These are phyloP conservation scores for Crotalus helleri DNA, from an alignment of 2,113 vertebrate species.

Conservation along the genomic window DNA sequence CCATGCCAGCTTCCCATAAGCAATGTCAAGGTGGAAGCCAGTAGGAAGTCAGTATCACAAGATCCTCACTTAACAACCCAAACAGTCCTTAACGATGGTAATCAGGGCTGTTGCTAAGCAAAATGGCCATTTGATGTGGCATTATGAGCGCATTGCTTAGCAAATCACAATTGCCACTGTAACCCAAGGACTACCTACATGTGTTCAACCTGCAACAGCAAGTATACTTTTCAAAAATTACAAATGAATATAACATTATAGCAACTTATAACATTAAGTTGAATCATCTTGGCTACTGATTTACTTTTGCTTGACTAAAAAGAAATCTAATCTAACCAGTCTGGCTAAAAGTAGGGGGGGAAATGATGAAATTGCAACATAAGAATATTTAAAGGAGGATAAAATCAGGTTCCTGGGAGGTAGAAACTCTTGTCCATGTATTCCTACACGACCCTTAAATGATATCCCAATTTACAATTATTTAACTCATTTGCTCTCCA, in stretches of 20 bases:
- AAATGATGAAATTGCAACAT: neutral
- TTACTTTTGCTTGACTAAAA: neutral
- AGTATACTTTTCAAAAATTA: neutral
- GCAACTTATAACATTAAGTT: neutral
- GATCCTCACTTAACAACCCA: neutral
- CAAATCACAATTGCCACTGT: neutral
- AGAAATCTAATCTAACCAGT: neutral
- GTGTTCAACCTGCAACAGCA: neutral
- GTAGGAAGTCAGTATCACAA: neutral
- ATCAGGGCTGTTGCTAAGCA: neutral
- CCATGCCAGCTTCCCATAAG: neutral
- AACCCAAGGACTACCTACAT: neutral
- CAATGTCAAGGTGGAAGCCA: neutral
- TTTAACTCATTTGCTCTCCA: neutral
- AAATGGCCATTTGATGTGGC: neutral
- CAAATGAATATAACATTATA: neutral
- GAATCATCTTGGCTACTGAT: neutral
- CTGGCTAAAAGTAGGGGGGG: neutral
- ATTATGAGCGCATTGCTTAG: neutral
- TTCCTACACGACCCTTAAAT: neutral
- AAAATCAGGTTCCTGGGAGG: neutral
- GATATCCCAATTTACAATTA: neutral
- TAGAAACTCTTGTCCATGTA: neutral
- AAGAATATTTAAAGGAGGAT: neutral
- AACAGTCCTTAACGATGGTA: neutral